Evolutionary conservation across 2,113 vertebrate genomes (phyloP).

Genomic region (Excalfactoria chinensis): DNA sequence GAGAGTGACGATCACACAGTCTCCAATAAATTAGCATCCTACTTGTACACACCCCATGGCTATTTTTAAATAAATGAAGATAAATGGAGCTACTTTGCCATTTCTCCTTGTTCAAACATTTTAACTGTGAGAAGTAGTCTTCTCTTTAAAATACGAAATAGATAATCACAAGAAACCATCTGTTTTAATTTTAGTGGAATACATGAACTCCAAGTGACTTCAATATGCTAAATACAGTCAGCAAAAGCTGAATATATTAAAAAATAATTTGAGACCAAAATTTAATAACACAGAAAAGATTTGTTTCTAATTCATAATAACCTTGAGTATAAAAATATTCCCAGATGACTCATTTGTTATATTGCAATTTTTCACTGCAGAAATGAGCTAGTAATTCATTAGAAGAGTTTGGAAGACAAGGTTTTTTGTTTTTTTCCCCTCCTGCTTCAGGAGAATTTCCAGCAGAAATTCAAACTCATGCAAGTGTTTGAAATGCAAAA

Average conservation of each 20-base stretch:
- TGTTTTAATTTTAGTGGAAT: slow-evolving; percentile 4
- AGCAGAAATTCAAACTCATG: not conserved
- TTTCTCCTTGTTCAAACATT: not conserved
- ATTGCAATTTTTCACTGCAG: slow-evolving; percentile 39
- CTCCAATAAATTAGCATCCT: not conserved
- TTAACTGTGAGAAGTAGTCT: not conserved
- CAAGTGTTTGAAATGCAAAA: not conserved
- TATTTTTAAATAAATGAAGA: slow-evolving; percentile 38
- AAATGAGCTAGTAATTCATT: slow-evolving; percentile 32
- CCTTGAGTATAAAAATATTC: slow-evolving; percentile 62
- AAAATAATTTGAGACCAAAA: not conserved
- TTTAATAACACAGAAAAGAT: slow-evolving; percentile 38
- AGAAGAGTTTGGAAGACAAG: not conserved
- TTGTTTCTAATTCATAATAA: slow-evolving; percentile 42
- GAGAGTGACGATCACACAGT: not conserved
- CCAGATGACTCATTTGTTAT: slow-evolving; percentile 59
- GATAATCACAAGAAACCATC: slow-evolving; percentile 15
- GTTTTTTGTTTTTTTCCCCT: not conserved
- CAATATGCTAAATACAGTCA: not conserved
- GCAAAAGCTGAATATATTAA: not conserved
- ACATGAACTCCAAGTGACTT: not conserved
- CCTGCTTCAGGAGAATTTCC: too few species aligned
- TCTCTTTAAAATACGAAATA: not conserved
- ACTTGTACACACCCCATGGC: not conserved
- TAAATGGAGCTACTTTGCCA: slow-evolving; percentile 8